phyloP scores from a whole-genome alignment of 2,888 invertebrate species.

The Rotaria macrura region DNA sequence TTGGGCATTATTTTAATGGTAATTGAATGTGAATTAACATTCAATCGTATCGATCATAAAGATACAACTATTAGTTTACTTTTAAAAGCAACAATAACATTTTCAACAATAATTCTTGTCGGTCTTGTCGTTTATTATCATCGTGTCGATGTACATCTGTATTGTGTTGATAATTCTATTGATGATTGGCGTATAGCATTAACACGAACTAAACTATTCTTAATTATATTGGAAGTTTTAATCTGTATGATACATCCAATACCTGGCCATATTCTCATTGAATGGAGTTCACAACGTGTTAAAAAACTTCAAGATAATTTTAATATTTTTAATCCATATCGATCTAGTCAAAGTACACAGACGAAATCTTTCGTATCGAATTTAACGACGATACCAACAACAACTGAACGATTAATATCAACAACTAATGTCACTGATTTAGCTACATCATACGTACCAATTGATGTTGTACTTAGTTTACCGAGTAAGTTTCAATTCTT shows the following conservation, averaged over 20 bases:
- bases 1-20: conserved; percentile 45
- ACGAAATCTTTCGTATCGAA: not conserved
- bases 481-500: conserved; percentile 60
- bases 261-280: conserved; percentile 38
- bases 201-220: conserved; percentile 38
- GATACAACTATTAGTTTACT: conserved; percentile 38
- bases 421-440: not conserved
- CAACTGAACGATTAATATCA: not conserved
- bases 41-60: conserved; percentile 38
- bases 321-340: conserved; percentile 42
- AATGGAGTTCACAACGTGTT: conserved; percentile 12
- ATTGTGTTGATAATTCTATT: conserved; percentile 46
- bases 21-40: conserved; percentile 43
- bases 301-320: conserved; percentile 44
- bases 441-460: conserved; percentile 41
- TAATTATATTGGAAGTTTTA: conserved; percentile 65
- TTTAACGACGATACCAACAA: not conserved
- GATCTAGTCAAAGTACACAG: not conserved
- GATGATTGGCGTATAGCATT: conserved; percentile 47
- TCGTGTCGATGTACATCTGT: conserved; percentile 42
- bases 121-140: conserved; percentile 45
- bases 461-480: conserved; percentile 85
- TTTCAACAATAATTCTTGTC: conserved; percentile 42
- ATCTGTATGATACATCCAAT: conserved; percentile 46
- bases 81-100: conserved; percentile 42